phyloP scores from a whole-genome alignment of 2,888 invertebrate genomes.

The Anodontia alba region DNA sequence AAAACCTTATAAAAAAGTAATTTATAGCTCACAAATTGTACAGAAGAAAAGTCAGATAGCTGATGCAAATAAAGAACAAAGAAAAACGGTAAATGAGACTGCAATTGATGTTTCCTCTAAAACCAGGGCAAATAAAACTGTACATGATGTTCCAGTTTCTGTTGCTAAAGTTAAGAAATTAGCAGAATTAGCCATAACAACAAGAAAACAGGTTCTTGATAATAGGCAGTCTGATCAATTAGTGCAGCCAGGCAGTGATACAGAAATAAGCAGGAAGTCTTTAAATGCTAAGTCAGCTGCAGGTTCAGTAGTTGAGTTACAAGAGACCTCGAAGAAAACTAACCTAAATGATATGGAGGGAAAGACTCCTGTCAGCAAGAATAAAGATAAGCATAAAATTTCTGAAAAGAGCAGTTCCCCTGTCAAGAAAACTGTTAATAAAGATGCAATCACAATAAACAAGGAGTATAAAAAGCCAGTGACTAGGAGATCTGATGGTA shows the following conservation, averaged over 20 bases:
- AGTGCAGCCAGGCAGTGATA: background rate
- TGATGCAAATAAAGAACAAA: background rate
- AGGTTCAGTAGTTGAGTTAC: too few species aligned
- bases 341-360: too few species aligned
- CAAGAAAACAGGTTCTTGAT: background rate
- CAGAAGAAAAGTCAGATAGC: too few species aligned
- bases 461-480: background rate
- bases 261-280: background rate
- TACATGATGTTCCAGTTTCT: background rate
- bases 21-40: too few species aligned
- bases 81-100: background rate
- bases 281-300: background rate
- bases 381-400: too few species aligned
- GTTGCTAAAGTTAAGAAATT: background rate
- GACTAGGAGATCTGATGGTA: background rate
- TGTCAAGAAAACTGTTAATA: background rate
- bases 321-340: too few species aligned
- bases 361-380: too few species aligned
- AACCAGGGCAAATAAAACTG: background rate
- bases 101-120: background rate
- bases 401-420: too few species aligned
- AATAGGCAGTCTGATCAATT: background rate
- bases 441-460: background rate
- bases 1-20: too few species aligned
- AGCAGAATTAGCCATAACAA: background rate